Evolutionary conservation across 2,113 vertebrate genomes (phyloP).

Genomic region (Sorex araneus): DNA sequence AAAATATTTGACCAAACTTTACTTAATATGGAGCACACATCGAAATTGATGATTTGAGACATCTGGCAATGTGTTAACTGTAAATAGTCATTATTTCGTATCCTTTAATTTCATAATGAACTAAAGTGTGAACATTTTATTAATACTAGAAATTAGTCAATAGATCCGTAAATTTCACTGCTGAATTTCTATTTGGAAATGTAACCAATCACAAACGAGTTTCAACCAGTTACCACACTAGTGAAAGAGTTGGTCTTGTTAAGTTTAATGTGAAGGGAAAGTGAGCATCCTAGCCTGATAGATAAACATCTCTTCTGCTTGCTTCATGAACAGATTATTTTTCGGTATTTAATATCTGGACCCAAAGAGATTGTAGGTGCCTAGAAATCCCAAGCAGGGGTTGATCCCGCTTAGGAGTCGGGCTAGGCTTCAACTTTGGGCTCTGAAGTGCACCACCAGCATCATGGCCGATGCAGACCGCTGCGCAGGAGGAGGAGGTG

Average conservation of each 20-base stretch:
- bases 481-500: slow-evolving; percentile 73
- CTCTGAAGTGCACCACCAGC: slow-evolving; percentile 60
- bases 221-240: slow-evolving; percentile 31
- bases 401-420: slow-evolving; percentile 3
- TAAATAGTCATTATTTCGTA: slow-evolving; percentile 29
- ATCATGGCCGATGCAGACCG: slow-evolving; percentile 84
- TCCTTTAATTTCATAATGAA: not conserved
- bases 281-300: slow-evolving; percentile 42
- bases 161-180: not conserved
- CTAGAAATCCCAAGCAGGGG: slow-evolving; percentile 66
- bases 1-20: not conserved
- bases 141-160: not conserved
- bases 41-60: slow-evolving; percentile 7
- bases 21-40: not conserved
- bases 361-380: slow-evolving; percentile 1
- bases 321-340: slow-evolving; percentile 26
- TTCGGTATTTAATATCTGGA: slow-evolving; percentile 5
- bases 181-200: slow-evolving; percentile 28
- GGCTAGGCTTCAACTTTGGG: slow-evolving; percentile 37
- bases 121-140: not conserved
- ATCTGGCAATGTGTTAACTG: not conserved
- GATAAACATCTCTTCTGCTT: slow-evolving; percentile 35
- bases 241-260: slow-evolving; percentile 40
- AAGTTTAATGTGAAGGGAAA: not conserved
- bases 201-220: slow-evolving; percentile 21